Percentiles rank a stretch among this genome's conserved stretches.
These are phyloP conservation scores for Heteromormyrus szaboi DNA, from an alignment of 2,797 vertebrate species.

Conservation along the genomic window DNA sequence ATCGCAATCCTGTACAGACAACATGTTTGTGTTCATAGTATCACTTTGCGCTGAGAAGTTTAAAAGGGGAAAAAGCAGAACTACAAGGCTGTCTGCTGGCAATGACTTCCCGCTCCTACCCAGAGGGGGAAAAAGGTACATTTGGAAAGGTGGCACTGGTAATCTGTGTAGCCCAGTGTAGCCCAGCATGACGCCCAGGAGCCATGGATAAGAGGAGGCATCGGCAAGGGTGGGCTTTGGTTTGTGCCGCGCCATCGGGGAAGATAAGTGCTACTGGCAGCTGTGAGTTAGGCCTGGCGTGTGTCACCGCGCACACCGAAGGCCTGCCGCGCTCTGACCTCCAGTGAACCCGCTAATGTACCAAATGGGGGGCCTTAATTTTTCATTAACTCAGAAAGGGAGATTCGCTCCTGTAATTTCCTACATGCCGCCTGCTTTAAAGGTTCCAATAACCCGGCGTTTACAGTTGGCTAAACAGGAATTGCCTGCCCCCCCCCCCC, in stretches of 20 bases:
- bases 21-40: background rate
- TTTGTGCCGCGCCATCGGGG: conserved; percentile 66
- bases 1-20: background rate
- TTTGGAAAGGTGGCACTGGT: background rate
- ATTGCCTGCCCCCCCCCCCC: conserved; percentile 66
- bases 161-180: background rate
- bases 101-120: background rate
- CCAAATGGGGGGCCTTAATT: conserved; percentile 90
- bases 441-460: conserved; percentile 88
- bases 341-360: conserved; percentile 84
- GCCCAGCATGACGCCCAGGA: background rate
- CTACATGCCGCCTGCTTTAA: conserved; percentile 84
- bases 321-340: conserved; percentile 69
- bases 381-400: conserved; percentile 89
- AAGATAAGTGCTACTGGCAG: conserved; percentile 90
- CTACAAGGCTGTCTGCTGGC: background rate
- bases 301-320: conserved; percentile 75
- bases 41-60: background rate
- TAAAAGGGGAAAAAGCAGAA: background rate
- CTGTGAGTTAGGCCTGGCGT: conserved; percentile 82
- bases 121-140: background rate
- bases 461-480: conserved; percentile 88
- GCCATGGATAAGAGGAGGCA: conserved; percentile 30
- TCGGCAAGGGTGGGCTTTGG: conserved; percentile 43
- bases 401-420: conserved; percentile 90